Evolutionary conservation across 2,888 invertebrate species (phyloP), one percentile per base, ranked within the genome.

Genomic region (Buathra laborator): DNA sequence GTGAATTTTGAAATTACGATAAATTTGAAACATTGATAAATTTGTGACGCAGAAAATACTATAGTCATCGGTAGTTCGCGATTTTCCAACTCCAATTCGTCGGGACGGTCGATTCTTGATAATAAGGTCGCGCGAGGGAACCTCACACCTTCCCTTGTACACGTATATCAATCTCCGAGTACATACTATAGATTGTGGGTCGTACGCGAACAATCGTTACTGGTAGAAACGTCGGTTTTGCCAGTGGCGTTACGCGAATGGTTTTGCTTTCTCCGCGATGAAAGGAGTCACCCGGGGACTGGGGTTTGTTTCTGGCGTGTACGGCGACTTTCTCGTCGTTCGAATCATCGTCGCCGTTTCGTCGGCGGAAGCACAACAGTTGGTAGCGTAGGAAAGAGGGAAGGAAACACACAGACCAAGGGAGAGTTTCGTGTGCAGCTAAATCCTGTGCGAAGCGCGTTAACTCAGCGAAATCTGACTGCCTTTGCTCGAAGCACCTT

Each of bases 171-270:
- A n/a, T 59, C 32, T 32, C 24, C 59, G 29, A 62, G 14, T 62
- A n/a, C 59, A 32, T 5, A 62, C 14, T n/a, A 56, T 16, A 43
- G 51, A 64, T 16, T 51, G 62, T 59, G 59, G 67, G 44, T 68
- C 53, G 44, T 29, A 24, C 59, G 53, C 66, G 75, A 74, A 75
- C 74, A 86, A 80, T 80, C 51, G 67, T 68, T 24, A 43, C 12
- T 16, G 19, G 43, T 12, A 24, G 70, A 24, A 46, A 78, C 56
- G 53, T 32, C 74, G 75, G 59, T 78, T 37, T 67, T 68, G 84
- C 78, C 32, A 59, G 44, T 80, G 79, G 70, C 84, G 48, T 77
- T 71, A 51, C 56, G 56, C 79, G 77, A 86, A 84, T 82, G 71
- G 80, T 19, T 85, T 84, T 77, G 67, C 56, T 29, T 53, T 62